Evolutionary conservation across 2,888 invertebrate species (phyloP), one percentile per base, ranked within the genome.

Genomic region (Leptinotarsa peninsularis): DNA sequence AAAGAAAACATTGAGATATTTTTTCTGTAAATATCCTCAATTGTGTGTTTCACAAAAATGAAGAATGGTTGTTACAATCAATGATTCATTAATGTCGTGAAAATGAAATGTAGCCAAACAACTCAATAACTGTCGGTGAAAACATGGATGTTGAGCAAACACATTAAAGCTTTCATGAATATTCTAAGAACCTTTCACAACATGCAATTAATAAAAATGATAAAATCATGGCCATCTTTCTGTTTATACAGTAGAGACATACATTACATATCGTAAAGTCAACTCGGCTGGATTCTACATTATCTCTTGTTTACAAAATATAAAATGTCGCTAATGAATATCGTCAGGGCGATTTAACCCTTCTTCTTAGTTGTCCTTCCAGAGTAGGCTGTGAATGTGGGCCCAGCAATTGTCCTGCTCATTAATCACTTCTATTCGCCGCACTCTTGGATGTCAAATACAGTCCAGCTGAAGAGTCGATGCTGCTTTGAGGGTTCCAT

Each of bases 401-500:
- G 72, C 60, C 74, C 76, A 83, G 82, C 88, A 87, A 88, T 88
- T 88, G 88, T 88, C 85, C 87, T 83, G 85, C 86, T 87, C 88
- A 88, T 88, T 88, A 88, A 88, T 88, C 88, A 88, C 85, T 83
- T 83, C 85, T 86, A 85, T 84, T 85, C 87, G 85, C 84, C 86
- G 87, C 85, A 87, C 88, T 88, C 87, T 88, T 87, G 87, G 84
- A 87, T 86, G 88, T 88, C 88, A 88, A 88, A 88, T 85, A 86
- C 88, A 88, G 87, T 86, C 84, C 84, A 82, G 85, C 82, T 88
- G 87, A 87, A 87, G 87, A 87, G 87, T 83, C 83, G 85, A 85
- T 86, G 86, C 85, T 85, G 87, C 86, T 87, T 86, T 86, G 87
- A 87, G 88, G 86, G 87, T 87, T 87, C 86, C 87, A 87, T 87